Base-by-base conservation (phyloP, 2,888 invertebrate genomes). In the Dioctria linearis region DNA sequence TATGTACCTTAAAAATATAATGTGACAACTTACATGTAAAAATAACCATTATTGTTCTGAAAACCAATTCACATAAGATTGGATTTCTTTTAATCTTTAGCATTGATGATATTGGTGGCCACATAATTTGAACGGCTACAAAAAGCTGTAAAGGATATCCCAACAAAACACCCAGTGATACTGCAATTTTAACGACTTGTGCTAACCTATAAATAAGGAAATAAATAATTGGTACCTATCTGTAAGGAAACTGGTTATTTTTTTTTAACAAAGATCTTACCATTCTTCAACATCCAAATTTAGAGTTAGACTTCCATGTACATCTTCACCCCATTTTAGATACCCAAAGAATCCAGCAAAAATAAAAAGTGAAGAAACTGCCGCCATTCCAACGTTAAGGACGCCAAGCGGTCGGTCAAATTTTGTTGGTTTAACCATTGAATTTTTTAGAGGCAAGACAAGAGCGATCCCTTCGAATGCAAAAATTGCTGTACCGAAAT, bases 401-500 rank as follows among this genome's bases (percentile, higher is more conserved):
- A 98, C 97, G 2, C 98, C 98, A 6, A 94, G 87, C 4, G 93
- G 92, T 82, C 93, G 94, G 84, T 93, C 93, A 89, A 98, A 98
- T 83, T 93, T 90, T 80, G 92, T 90, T 0, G 96, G 96, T 13
- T 92, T 91, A 83, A 91, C 92, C 98, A 98, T 98, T 87, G 96
- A 95, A 87, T 96, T 97, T 89, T 98, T 96, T 84, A 99, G 88
- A 0, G 98, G 98, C 82, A 99, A 90, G n/a, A 98, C 96, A 91
- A 96, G 88, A 78, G 95, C 95, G 83, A 99, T 98, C 82, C 98
- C 99, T 90, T 99, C 99, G 86, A 98, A 99, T 3, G 98, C 96
- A 88, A 96, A 99, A 80, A 99, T 93, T 40, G 96, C 97, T 0
- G 98, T 98, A 66, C 98, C 98, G 86, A 99, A 98, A 88, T 95